These are phyloP conservation scores for Pica pica DNA, from an alignment of 2,113 vertebrate genomes.

Conservation along the genomic window DNA sequence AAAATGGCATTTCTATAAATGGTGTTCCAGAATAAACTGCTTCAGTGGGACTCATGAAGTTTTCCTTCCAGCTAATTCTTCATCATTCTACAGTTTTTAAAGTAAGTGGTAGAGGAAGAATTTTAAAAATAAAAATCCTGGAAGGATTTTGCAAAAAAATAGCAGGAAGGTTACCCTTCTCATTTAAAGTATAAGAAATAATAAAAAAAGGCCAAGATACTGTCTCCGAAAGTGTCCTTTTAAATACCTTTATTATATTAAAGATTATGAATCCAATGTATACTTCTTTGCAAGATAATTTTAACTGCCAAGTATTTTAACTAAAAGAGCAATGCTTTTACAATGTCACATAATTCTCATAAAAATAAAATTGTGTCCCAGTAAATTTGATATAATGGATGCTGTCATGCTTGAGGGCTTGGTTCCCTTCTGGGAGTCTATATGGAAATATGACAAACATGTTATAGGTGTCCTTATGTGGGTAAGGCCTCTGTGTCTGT, in stretches of 20 bases:
- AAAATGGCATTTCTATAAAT: constrained; percentile 68
- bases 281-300: neutral
- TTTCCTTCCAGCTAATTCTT: constrained; percentile 39
- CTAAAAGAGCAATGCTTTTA: neutral
- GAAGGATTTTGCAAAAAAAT: neutral
- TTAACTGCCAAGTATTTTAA: neutral
- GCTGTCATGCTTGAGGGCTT: neutral
- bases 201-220: neutral
- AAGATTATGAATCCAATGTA: neutral
- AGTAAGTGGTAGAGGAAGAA: neutral
- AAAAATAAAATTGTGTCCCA: neutral
- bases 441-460: neutral
- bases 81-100: constrained; percentile 16
- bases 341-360: neutral
- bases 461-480: neutral
- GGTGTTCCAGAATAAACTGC: constrained; percentile 59
- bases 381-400: neutral
- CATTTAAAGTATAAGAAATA: neutral
- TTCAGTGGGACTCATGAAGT: constrained; percentile 43
- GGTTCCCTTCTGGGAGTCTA: neutral
- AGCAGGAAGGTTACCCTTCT: neutral
- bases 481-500: neutral
- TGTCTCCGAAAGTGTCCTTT: neutral
- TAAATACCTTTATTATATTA: neutral
- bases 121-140: constrained; percentile 18